Conservation (phyloP, 2,113 vertebrate genomes). For the Buteo buteo region DNA sequence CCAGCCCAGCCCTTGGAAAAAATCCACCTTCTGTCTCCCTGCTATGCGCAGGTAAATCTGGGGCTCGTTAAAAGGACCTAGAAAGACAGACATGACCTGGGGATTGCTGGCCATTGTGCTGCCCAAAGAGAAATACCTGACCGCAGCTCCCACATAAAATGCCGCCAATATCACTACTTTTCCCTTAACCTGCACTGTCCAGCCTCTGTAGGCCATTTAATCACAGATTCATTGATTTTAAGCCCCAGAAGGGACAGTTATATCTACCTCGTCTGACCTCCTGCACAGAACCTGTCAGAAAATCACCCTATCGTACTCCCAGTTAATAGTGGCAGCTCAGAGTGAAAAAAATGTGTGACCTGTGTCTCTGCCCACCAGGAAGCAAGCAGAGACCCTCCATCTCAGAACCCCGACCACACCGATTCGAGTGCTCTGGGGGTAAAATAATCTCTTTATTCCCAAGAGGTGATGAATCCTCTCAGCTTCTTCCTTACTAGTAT, state of each 20-base stretch:
- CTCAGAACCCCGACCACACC: background rate
- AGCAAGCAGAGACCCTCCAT: background rate
- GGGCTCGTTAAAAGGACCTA: background rate
- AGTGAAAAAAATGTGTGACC: background rate
- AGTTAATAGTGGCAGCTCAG: background rate
- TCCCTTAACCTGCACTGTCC: background rate
- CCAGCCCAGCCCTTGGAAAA: background rate
- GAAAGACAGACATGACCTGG: background rate
- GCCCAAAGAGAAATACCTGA: background rate
- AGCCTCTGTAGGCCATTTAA: background rate
- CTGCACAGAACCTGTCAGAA: background rate
- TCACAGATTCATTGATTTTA: background rate
- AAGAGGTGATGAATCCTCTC: background rate
- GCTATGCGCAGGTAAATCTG: fast-evolving
- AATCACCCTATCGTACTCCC: background rate
- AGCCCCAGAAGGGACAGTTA: background rate
- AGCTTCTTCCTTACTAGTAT: background rate
- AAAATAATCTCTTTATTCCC: background rate
- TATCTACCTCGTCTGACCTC: background rate
- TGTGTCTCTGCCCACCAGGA: background rate
- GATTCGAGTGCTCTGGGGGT: background rate
- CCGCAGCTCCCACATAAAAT: background rate
- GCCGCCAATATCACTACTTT: background rate
- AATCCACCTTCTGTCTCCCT: background rate
- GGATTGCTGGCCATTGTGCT: background rate